Conservation (phyloP, 2,113 vertebrate species). For the Climacteris rufus region DNA sequence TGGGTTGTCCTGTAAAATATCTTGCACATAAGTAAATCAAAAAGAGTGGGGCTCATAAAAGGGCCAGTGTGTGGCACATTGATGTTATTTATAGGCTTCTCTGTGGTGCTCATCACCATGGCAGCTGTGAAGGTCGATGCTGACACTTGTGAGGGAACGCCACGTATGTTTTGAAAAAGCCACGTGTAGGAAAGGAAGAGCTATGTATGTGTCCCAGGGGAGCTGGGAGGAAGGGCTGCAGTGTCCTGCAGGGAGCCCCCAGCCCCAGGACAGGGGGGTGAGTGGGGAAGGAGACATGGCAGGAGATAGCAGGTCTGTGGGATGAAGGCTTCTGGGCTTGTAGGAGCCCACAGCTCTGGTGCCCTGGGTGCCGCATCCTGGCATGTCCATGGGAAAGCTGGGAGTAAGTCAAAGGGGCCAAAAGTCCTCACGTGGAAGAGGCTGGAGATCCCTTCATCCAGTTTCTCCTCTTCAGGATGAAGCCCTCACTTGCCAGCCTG, state of each 20-base stretch:
- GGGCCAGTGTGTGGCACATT: not conserved
- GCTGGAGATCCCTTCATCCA: not conserved
- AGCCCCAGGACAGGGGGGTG: fast-evolving
- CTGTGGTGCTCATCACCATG: not conserved
- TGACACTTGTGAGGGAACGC: not conserved
- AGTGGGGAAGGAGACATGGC: not conserved
- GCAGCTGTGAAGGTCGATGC: not conserved
- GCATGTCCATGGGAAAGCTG: not conserved
- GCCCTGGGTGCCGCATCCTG: not conserved
- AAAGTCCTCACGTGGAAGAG: not conserved
- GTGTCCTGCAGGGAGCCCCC: not conserved
- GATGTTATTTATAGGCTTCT: constrained; percentile 25
- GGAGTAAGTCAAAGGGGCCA: not conserved
- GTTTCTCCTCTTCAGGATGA: not conserved
- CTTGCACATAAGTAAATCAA: constrained; percentile 17
- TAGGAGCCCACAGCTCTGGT: not conserved
- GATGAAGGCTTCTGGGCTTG: not conserved
- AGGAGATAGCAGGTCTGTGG: fast-evolving
- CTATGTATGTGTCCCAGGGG: fast-evolving
- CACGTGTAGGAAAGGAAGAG: fast-evolving
- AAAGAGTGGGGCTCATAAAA: not conserved
- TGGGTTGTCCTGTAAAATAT: constrained; percentile 8
- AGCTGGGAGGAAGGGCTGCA: not conserved
- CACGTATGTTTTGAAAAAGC: not conserved
- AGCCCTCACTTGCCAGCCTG: not conserved